Base-by-base conservation (phyloP, 2,113 vertebrate species). In the Phrynosoma blainvillii region DNA sequence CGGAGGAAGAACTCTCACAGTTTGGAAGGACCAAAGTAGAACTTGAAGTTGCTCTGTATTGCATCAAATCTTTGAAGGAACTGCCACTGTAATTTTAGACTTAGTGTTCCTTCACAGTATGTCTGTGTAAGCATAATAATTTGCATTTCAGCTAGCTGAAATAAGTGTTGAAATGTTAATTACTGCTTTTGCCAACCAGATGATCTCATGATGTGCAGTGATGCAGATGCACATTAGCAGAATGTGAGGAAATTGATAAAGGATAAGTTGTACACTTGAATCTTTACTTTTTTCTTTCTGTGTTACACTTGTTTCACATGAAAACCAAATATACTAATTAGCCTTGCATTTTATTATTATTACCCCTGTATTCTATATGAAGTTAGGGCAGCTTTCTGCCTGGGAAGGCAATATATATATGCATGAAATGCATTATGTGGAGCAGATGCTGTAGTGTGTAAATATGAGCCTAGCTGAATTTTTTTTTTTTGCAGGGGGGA, bases 11-110 rank as follows among this genome's bases (percentile, higher is more conserved):
- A 88, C 89, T 83, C 42, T 23, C 25, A 12, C 23, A 73, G 0
- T 79, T 70, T 87, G 78, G 87, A 14, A 18, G 4, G 30, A 78
- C 47, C 16, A 30, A 65, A 14, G 5, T 23, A 47, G 11, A 65
- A 30, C 4, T 21, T 66, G 80, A 82, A 40, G 40, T 5, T 65
- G 59, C 11, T 36, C 1, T 40, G 42, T 0, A 0, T 59, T 70
- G 76, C 10, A 30, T 54, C 62, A 68, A 0, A 0, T 52, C 56
- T 27, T 2, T 68, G 76, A 84, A 3, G 56, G 80, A 81, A 82
- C 87, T 40, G 1, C 80, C 2, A 0, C 54, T 25, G 0, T 14
- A 0, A 16, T 73, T 9, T 13, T 66, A 25, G 59, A 73, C 1
- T 3, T 52, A 68, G 25, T 81, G 36, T 30, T 47, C 8, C 27